Evolutionary conservation across 1,140 invertebrate genomes (phyloP).

Genomic region (Mamestra configurata): DNA sequence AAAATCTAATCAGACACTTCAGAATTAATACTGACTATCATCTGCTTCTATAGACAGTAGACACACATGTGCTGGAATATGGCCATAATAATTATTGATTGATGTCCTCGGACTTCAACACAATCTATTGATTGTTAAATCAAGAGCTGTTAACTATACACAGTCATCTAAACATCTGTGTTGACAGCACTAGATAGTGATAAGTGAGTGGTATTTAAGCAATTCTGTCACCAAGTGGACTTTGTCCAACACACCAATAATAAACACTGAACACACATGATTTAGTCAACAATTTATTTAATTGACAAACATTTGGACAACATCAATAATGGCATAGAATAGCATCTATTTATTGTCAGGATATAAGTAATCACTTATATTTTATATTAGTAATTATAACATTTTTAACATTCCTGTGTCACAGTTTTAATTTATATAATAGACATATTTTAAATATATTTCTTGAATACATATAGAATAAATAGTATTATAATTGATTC

Average conservation of each 20-base stretch:
- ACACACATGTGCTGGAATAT: not conserved
- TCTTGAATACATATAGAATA: not conserved
- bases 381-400: constrained; percentile 32
- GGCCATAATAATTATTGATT: not conserved
- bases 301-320: constrained; percentile 61
- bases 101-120: not conserved
- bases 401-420: constrained; percentile 50
- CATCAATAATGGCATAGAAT: constrained; percentile 61
- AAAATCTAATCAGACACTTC: no score
- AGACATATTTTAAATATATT: not conserved
- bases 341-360: constrained; percentile 62
- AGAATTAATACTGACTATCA: no score
- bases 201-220: not conserved
- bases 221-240: not conserved
- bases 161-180: not conserved
- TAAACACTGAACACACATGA: constrained; percentile 28
- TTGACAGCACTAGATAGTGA: constrained; percentile 7
- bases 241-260: constrained; percentile 32
- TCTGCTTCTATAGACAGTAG: no score
- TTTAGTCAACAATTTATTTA: constrained; percentile 63
- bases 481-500: not conserved
- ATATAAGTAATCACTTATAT: constrained; percentile 39
- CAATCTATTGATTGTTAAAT: not conserved
- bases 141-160: not conserved
- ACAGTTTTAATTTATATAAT: not conserved